These are phyloP conservation scores for Epistrophella euchroma DNA, from an alignment of 2,888 invertebrate species.

Conservation along the genomic window DNA sequence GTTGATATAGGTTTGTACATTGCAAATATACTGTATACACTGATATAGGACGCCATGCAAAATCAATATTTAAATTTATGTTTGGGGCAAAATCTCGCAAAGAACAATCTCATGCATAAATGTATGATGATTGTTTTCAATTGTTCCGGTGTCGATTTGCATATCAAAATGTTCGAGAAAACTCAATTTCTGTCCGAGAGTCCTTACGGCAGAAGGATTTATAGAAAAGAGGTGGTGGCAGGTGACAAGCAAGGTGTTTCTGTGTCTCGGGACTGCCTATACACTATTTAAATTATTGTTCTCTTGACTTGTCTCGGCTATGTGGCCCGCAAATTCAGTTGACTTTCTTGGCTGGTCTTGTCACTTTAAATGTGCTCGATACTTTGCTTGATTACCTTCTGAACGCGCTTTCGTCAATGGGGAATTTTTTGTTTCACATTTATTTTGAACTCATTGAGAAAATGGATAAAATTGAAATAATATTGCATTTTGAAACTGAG, in stretches of 20 bases:
- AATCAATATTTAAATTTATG: slow-evolving; percentile 76
- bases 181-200: slow-evolving; percentile 75
- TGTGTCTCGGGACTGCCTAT: slow-evolving; percentile 26
- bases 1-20: not conserved
- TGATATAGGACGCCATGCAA: slow-evolving; percentile 33
- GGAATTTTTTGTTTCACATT: no score
- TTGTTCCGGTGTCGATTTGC: slow-evolving; percentile 78
- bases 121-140: slow-evolving; percentile 78
- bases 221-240: slow-evolving; percentile 50
- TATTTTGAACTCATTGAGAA: no score
- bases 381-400: no score
- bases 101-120: slow-evolving; percentile 78
- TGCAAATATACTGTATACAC: not conserved
- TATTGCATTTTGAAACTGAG: no score
- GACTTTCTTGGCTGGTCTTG: not conserved
- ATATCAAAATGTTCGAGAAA: slow-evolving; percentile 77
- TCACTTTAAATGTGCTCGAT: no score
- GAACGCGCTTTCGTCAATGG: no score
- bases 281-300: slow-evolving; percentile 10
- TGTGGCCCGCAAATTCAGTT: not conserved
- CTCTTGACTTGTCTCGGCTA: slow-evolving; percentile 5
- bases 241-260: slow-evolving; percentile 41
- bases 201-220: slow-evolving; percentile 61
- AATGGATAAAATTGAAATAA: no score
- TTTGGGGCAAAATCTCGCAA: slow-evolving; percentile 70